These are phyloP conservation scores for Polymixis lichenea DNA, from an alignment of 2,888 invertebrate species.

Conservation along the genomic window DNA sequence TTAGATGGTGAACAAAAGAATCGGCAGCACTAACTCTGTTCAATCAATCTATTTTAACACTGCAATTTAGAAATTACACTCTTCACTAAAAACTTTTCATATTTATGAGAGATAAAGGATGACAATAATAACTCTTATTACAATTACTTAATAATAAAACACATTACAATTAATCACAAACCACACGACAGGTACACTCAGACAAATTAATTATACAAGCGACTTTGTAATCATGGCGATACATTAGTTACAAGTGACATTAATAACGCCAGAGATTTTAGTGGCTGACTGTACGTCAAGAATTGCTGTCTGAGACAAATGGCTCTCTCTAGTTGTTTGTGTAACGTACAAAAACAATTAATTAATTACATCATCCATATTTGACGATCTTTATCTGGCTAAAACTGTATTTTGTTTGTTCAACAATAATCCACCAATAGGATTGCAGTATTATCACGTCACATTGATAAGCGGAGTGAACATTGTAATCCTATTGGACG, in stretches of 20 bases:
- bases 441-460: conserved; percentile 8
- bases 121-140: conserved; percentile 17
- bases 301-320: conserved; percentile 43
- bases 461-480: neutral
- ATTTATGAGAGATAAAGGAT: neutral
- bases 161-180: conserved; percentile 59
- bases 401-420: neutral
- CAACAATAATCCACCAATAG: conserved; percentile 1
- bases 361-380: conserved; percentile 7
- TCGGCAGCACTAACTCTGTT: no score
- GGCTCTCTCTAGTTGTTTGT: conserved; percentile 24
- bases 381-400: neutral
- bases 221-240: conserved; percentile 70
- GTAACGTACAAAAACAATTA: conserved; percentile 14
- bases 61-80: neutral
- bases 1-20: no score
- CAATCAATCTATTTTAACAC: neutral
- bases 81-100: neutral
- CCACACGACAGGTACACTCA: conserved; percentile 60
- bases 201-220: conserved; percentile 73
- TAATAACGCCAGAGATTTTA: conserved; percentile 66
- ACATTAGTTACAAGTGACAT: conserved; percentile 71
- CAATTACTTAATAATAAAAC: conserved; percentile 47
- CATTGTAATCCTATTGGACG: conserved; percentile 26
- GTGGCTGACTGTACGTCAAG: conserved; percentile 45